A percentile compares a stretch with the other conserved stretches of the same genome.
Evolutionary conservation across 2,888 invertebrate genomes (phyloP).

Genomic region (Stegophylla sp.): DNA sequence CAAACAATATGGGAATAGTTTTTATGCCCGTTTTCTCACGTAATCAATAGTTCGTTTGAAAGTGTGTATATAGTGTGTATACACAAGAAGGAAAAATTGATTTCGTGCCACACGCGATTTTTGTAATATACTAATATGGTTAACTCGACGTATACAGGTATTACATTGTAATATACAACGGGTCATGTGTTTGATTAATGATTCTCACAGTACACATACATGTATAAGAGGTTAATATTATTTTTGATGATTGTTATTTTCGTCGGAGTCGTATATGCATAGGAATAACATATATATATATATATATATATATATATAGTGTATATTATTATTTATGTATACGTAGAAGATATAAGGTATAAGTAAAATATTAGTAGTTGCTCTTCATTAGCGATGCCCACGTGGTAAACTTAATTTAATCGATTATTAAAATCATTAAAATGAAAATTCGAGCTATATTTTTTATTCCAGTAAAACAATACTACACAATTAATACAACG

Average conservation of each 20-base stretch:
- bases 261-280: not conserved
- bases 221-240: conserved; percentile 22
- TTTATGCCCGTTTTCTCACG: conserved; percentile 45
- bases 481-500: too few species aligned
- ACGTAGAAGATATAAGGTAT: too few species aligned
- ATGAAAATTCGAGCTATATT: too few species aligned
- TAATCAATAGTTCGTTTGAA: conserved; percentile 43
- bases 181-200: conserved; percentile 50
- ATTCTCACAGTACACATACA: not conserved
- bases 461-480: too few species aligned
- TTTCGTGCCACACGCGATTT: conserved; percentile 57
- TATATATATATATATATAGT: not conserved
- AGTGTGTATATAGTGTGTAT: not conserved
- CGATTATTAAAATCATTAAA: too few species aligned
- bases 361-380: too few species aligned
- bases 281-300: not conserved
- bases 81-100: conserved; percentile 52
- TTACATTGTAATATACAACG: conserved; percentile 41
- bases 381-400: too few species aligned
- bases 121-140: conserved; percentile 29
- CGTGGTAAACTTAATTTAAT: too few species aligned
- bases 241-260: conserved; percentile 25
- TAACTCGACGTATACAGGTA: conserved; percentile 40
- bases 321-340: too few species aligned
- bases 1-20: conserved; percentile 44